Percentiles rank a stretch among this genome's conserved stretches.
phyloP scores from a whole-genome alignment of 2,888 invertebrate species.

The Spilarctia lutea region DNA sequence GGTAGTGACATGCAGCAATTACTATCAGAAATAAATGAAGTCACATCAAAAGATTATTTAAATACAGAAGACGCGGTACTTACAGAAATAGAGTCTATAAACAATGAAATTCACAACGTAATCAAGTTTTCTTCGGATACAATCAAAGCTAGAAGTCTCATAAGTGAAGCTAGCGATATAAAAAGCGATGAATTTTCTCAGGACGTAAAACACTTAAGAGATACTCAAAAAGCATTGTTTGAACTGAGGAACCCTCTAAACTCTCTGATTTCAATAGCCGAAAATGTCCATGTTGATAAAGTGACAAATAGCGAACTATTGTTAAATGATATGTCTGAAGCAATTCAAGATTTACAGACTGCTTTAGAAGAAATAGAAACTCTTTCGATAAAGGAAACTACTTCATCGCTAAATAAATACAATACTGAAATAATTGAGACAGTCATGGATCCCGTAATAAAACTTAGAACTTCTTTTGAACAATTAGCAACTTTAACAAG shows the following conservation, averaged over 20 bases:
- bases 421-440: slow-evolving; percentile 88
- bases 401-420: slow-evolving; percentile 69
- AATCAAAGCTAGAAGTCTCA: slow-evolving; percentile 78
- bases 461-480: slow-evolving; percentile 87
- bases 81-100: slow-evolving; percentile 77
- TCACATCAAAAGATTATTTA: slow-evolving; percentile 80
- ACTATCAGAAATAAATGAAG: slow-evolving; percentile 74
- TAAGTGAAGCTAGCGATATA: slow-evolving; percentile 72
- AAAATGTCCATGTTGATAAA: slow-evolving; percentile 64
- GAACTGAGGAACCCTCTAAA: slow-evolving; percentile 73
- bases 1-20: slow-evolving; percentile 85
- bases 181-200: slow-evolving; percentile 65
- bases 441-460: slow-evolving; percentile 88
- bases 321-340: slow-evolving; percentile 77
- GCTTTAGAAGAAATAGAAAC: slow-evolving; percentile 81
- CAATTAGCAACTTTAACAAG: slow-evolving; percentile 66
- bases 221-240: slow-evolving; percentile 79
- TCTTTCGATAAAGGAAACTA: slow-evolving; percentile 84
- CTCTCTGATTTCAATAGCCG: slow-evolving; percentile 71
- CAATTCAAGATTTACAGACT: slow-evolving; percentile 82
- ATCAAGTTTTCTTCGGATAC: slow-evolving; percentile 84
- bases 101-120: slow-evolving; percentile 82
- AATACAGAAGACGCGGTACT: slow-evolving; percentile 71
- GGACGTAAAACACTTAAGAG: slow-evolving; percentile 72
- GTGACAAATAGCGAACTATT: slow-evolving; percentile 72